Evolutionary conservation across 2,888 invertebrate species (phyloP).

Genomic region (Cephus runcator): DNA sequence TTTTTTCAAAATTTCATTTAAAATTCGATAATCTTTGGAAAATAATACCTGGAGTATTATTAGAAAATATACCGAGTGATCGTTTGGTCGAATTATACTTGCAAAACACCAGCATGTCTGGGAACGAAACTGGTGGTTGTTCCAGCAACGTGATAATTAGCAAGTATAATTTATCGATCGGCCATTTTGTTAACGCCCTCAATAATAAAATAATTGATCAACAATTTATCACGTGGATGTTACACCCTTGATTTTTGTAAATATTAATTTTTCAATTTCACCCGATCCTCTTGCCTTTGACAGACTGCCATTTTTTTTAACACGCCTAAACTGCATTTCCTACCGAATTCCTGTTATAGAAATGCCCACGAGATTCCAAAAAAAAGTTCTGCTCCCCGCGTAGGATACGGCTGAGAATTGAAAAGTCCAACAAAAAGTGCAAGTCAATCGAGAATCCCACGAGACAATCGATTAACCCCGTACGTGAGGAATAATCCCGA

Average conservation of each 20-base stretch:
- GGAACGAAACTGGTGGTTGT: slow-evolving; percentile 18
- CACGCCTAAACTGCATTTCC: not conserved
- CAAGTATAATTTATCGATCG: slow-evolving; percentile 36
- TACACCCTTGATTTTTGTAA: not conserved
- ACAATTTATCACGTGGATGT: not conserved
- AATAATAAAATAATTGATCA: not conserved
- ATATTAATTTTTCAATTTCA: not conserved
- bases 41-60: not conserved
- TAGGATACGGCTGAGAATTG: too few species aligned
- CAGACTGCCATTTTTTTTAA: not conserved
- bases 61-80: slow-evolving; percentile 12
- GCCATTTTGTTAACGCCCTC: not conserved
- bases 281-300: not conserved
- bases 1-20: not conserved
- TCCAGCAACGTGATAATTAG: slow-evolving; percentile 27
- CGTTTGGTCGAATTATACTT: slow-evolving; percentile 39
- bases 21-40: not conserved
- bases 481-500: not conserved
- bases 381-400: not conserved
- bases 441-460: not conserved
- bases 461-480: not conserved
- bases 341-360: not conserved
- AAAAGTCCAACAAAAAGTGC: not conserved
- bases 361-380: not conserved
- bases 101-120: slow-evolving; percentile 37